These are phyloP conservation scores for Apoderus coryli DNA, from an alignment of 2,888 invertebrate genomes.

Conservation along the genomic window DNA sequence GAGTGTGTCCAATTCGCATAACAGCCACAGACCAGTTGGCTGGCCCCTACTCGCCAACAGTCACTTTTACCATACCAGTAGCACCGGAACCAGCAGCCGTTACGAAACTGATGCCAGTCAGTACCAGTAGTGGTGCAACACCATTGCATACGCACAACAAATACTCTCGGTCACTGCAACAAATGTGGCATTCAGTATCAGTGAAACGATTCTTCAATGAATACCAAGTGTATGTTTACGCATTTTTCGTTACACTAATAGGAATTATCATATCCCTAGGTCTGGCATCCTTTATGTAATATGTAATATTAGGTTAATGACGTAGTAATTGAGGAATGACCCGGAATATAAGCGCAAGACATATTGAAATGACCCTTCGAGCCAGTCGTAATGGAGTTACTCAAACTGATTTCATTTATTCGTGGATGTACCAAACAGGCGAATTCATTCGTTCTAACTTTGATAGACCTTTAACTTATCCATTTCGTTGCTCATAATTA, in stretches of 20 bases:
- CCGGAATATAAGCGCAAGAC: no score
- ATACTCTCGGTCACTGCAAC: constrained; percentile 16
- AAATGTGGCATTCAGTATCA: constrained; percentile 20
- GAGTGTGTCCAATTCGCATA: constrained; percentile 63
- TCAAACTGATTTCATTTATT: no score
- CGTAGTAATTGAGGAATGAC: no score
- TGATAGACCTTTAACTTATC: no score
- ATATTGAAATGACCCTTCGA: no score
- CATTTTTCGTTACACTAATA: constrained; percentile 31
- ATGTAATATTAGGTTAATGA: no score
- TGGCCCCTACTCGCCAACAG: constrained; percentile 55
- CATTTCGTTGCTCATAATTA: no score
- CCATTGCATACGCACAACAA: constrained; percentile 17
- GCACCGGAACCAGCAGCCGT: constrained; percentile 30
- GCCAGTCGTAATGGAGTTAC: no score
- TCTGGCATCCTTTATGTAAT: constrained; percentile 23
- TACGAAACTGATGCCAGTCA: constrained; percentile 24
- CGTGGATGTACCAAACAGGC: no score
- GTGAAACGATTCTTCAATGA: constrained; percentile 37
- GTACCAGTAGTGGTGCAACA: constrained; percentile 15
- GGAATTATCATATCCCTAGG: constrained; percentile 26
- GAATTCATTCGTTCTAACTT: no score
- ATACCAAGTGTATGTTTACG: constrained; percentile 38
- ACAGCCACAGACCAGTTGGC: constrained; percentile 44
- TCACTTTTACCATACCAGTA: constrained; percentile 41